A percentile compares a stretch with the other conserved stretches of the same genome.
phyloP scores from a whole-genome alignment of 2,888 invertebrate genomes.

The Agriopis aurantiaria region DNA sequence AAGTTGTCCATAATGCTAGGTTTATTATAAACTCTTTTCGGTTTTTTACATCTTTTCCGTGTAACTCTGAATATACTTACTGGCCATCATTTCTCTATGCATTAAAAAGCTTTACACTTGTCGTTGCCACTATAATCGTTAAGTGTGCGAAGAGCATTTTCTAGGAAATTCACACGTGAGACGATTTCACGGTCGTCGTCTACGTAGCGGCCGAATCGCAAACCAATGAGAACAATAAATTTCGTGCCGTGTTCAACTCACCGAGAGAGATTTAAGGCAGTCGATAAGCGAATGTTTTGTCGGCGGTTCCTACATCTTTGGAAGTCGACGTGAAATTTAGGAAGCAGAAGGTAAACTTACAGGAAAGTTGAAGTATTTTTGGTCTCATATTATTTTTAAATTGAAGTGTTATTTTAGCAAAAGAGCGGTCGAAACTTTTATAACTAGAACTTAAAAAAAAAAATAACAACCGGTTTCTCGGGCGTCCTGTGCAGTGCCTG shows the following conservation, averaged over 20 bases:
- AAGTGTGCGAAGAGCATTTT: conserved; percentile 9
- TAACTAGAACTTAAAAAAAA: too few relatives aligned
- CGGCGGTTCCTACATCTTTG: conserved; percentile 53
- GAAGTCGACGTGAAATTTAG: conserved; percentile 44
- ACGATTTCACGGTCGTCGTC: conserved; percentile 52
- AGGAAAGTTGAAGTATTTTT: not conserved
- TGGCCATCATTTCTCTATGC: too few relatives aligned
- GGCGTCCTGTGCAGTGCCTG: too few relatives aligned
- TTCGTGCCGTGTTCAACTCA: conserved; percentile 65
- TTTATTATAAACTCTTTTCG: too few relatives aligned
- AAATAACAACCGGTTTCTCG: too few relatives aligned
- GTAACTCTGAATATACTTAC: too few relatives aligned
- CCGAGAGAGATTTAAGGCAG: conserved; percentile 73
- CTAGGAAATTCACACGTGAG: conserved; percentile 47
- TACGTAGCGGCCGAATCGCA: conserved; percentile 51
- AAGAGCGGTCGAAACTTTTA: too few relatives aligned
- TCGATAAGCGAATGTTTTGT: conserved; percentile 70
- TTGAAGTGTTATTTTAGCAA: not conserved
- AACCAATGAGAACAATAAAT: conserved; percentile 64
- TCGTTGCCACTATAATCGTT: not conserved
- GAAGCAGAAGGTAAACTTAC: conserved; percentile 27
- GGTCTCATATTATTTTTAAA: not conserved
- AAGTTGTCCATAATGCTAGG: too few relatives aligned
- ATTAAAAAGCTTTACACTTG: too few relatives aligned
- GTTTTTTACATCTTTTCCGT: too few relatives aligned